Conservation (phyloP, 1,140 invertebrate species). For the Drosophila navojoa region DNA sequence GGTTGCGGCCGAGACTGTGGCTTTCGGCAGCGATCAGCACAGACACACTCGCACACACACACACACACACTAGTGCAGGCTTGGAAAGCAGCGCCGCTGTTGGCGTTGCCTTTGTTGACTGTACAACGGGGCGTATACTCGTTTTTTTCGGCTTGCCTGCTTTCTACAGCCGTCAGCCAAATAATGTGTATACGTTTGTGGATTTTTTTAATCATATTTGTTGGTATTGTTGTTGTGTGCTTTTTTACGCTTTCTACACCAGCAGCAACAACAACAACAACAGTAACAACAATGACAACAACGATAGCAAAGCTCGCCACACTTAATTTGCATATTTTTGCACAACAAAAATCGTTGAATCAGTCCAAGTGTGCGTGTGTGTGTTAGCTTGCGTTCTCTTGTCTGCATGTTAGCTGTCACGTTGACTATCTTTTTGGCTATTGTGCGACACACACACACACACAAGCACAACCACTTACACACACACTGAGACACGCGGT, state of each 20-base stretch:
- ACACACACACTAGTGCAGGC: constrained; percentile 10
- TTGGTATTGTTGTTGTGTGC: constrained; percentile 46
- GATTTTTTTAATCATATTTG: constrained; percentile 39
- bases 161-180: constrained; percentile 66
- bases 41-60: constrained; percentile 23
- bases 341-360: constrained; percentile 56
- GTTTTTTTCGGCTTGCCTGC: constrained; percentile 66
- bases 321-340: constrained; percentile 81
- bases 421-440: constrained; percentile 70
- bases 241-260: constrained; percentile 77
- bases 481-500: constrained; percentile 22
- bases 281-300: constrained; percentile 25
- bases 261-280: constrained; percentile 34
- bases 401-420: constrained; percentile 61
- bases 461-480: constrained; percentile 17
- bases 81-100: constrained; percentile 12
- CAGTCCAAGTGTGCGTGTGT: constrained; percentile 28
- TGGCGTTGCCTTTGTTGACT: constrained; percentile 51
- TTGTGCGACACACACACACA: constrained; percentile 47
- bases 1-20: constrained; percentile 30
- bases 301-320: constrained; percentile 63
- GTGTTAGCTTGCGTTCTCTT: constrained; percentile 28
- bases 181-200: constrained; percentile 64
- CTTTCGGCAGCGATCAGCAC: constrained; percentile 46
- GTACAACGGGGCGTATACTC: constrained; percentile 77